These are phyloP conservation scores for Lithophane ornitopus DNA, from an alignment of 2,888 invertebrate species.

Conservation along the genomic window DNA sequence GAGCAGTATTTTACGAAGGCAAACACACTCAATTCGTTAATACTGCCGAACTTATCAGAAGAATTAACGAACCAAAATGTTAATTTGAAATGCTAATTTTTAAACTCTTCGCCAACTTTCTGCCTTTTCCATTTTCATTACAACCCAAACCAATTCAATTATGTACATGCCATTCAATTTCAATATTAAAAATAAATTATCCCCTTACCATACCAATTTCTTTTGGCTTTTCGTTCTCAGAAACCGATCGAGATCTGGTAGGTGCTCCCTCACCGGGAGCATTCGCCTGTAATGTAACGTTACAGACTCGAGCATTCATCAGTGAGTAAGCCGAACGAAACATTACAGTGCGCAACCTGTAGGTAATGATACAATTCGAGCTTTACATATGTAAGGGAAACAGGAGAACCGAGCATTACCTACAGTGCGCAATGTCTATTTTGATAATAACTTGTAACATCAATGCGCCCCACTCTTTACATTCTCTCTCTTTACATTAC, in stretches of 20 bases:
- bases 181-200: conserved; percentile 42
- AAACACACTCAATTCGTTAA: conserved; percentile 5
- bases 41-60: background rate
- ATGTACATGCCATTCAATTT: conserved; percentile 22
- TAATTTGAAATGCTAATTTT: conserved; percentile 32
- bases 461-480: no score
- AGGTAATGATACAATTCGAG: no score
- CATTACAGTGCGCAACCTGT: no score
- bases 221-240: conserved; percentile 15
- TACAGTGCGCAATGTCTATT: no score
- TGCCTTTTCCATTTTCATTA: conserved; percentile 28
- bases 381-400: no score
- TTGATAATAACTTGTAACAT: no score
- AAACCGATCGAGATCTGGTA: conserved; percentile 6
- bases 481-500: no score
- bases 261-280: no score
- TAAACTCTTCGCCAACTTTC: conserved; percentile 25
- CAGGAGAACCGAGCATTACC: no score
- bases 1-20: background rate
- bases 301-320: no score
- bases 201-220: conserved; percentile 22
- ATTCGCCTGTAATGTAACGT: no score
- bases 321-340: no score
- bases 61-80: conserved; percentile 8
- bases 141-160: conserved; percentile 29